A percentile compares a stretch with the other conserved stretches of the same genome.
phyloP scores from a whole-genome alignment of 2,888 invertebrate species.

The Leucozona laternaria region DNA sequence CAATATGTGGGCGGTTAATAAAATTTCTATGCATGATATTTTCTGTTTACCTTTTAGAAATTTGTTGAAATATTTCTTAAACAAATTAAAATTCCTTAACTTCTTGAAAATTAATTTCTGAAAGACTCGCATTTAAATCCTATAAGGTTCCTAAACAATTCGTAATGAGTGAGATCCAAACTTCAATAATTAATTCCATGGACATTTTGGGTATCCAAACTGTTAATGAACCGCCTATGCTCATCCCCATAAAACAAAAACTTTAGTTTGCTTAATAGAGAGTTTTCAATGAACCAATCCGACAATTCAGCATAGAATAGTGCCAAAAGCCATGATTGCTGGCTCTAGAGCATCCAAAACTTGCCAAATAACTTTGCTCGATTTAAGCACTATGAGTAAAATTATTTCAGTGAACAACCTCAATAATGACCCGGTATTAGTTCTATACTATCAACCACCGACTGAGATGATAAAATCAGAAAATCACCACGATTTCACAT shows the following conservation, averaged over 20 bases:
- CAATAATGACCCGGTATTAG: conserved; percentile 25
- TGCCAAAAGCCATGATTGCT: conserved; percentile 19
- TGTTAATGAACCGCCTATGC: conserved; percentile 11
- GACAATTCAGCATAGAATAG: conserved; percentile 4
- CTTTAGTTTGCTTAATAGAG: not conserved
- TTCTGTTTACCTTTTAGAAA: too few relatives aligned
- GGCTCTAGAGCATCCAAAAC: not conserved
- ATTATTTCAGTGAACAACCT: conserved; percentile 40
- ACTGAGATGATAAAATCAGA: conserved; percentile 37
- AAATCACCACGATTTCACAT: conserved; percentile 36
- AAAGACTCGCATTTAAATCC: not conserved
- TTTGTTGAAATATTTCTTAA: too few relatives aligned
- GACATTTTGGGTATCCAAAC: not conserved
- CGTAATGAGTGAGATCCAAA: not conserved
- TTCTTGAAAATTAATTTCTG: not conserved
- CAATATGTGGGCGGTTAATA: too few relatives aligned
- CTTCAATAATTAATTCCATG: conserved; percentile 6
- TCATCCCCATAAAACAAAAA: not conserved
- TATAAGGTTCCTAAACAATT: not conserved
- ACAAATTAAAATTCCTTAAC: not conserved
- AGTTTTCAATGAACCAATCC: conserved; percentile 9
- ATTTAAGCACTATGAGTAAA: conserved; percentile 22
- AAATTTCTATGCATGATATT: too few relatives aligned
- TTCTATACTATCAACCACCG: conserved; percentile 10
- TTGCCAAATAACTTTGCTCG: conserved; percentile 4